Evolutionary conservation across 2,888 invertebrate species (phyloP).

Genomic region (Drosophila pseudotalamancana): DNA sequence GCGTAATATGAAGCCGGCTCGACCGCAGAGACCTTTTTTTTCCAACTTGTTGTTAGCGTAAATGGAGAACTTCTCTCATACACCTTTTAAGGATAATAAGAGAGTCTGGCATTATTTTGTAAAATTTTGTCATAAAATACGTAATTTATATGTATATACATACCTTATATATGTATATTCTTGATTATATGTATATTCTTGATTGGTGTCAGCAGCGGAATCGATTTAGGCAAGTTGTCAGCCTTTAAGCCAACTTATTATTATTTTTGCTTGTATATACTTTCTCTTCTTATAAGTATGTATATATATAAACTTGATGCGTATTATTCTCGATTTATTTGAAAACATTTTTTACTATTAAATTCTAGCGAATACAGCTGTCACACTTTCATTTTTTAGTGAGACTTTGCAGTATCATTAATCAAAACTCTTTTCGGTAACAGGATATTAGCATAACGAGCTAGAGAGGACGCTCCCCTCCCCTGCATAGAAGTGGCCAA

Average conservation of each 20-base stretch:
- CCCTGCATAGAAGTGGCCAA: slow-evolving; percentile 6
- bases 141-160: no score
- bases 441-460: slow-evolving; percentile 75
- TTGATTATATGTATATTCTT: no score
- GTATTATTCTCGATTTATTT: slow-evolving; percentile 27
- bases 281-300: background rate
- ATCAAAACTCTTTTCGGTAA: slow-evolving; percentile 75
- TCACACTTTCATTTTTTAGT: slow-evolving; percentile 35
- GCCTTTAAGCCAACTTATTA: no score
- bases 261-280: background rate
- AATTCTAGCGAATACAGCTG: slow-evolving; percentile 50
- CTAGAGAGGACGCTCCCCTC: slow-evolving; percentile 14
- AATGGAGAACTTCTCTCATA: slow-evolving; percentile 37
- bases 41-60: slow-evolving; percentile 7
- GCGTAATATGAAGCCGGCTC: slow-evolving; percentile 62
- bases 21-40: slow-evolving; percentile 14
- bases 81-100: no score
- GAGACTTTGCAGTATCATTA: slow-evolving; percentile 60
- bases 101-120: no score
- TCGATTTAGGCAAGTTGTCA: no score
- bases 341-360: slow-evolving; percentile 15
- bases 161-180: no score
- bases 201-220: no score
- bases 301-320: no score
- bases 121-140: no score